Percentiles rank a stretch among this genome's conserved stretches.
Conservation (phyloP, 1,140 invertebrate species). For the Drosophila subobscura region DNA sequence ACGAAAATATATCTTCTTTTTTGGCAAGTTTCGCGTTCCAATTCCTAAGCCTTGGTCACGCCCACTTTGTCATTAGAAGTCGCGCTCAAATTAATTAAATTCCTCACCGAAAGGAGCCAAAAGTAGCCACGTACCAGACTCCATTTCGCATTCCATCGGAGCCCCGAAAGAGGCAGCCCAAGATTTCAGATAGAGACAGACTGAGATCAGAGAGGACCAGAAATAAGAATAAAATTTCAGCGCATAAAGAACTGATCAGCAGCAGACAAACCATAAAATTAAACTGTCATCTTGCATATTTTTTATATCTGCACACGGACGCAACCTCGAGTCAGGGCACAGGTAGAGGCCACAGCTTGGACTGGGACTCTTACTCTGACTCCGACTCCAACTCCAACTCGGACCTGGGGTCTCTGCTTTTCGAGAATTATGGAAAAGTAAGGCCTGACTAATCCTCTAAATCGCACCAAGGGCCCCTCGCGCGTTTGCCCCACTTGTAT, state of each 20-base stretch:
- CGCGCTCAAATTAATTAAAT: constrained; percentile 77
- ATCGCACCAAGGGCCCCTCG: constrained; percentile 73
- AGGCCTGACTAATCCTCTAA: constrained; percentile 83
- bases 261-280: constrained; percentile 84
- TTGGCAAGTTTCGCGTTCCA: constrained; percentile 45
- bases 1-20: constrained; percentile 26
- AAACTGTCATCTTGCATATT: constrained; percentile 84
- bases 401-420: constrained; percentile 35
- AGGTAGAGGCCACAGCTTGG: constrained; percentile 48
- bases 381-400: constrained; percentile 1
- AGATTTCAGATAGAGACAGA: constrained; percentile 19
- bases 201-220: constrained; percentile 13
- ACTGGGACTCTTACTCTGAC: constrained; percentile 8
- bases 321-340: constrained; percentile 33
- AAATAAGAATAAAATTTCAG: constrained; percentile 69
- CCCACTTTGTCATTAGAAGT: constrained; percentile 77
- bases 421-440: constrained; percentile 82
- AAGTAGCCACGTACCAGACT: constrained; percentile 63
- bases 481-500: constrained; percentile 74
- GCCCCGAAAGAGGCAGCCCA: constrained; percentile 11
- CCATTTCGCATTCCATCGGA: constrained; percentile 54
- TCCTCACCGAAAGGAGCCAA: constrained; percentile 57
- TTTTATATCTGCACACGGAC: constrained; percentile 76
- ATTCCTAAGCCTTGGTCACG: constrained; percentile 70
- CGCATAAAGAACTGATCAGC: constrained; percentile 83